phyloP scores from a whole-genome alignment of 1,140 invertebrate species.

The Drosophila pruinosa region DNA sequence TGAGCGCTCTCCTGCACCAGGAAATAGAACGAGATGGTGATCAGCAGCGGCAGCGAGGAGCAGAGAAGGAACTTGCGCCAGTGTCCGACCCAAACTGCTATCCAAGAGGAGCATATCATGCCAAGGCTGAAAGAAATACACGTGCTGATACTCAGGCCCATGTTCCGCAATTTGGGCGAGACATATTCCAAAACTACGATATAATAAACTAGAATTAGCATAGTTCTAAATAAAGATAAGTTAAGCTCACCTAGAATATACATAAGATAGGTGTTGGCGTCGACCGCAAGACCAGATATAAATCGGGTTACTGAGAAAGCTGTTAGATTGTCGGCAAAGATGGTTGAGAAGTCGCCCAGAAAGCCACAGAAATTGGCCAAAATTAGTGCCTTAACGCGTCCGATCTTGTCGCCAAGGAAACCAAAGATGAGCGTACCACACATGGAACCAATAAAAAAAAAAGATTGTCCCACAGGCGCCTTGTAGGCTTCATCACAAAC shows the following conservation, averaged over 20 bases:
- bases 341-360: conserved; percentile 84
- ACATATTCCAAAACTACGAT: conserved; percentile 85
- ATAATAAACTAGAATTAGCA: conserved; percentile 46
- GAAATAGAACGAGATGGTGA: conserved; percentile 82
- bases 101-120: conserved; percentile 84
- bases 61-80: conserved; percentile 84
- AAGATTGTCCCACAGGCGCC: conserved; percentile 84
- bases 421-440: conserved; percentile 84
- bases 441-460: conserved; percentile 86
- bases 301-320: conserved; percentile 84
- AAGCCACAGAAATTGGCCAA: conserved; percentile 84
- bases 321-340: conserved; percentile 81
- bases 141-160: conserved; percentile 84
- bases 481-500: conserved; percentile 85
- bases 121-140: conserved; percentile 84
- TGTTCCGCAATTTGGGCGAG: conserved; percentile 83
- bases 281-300: conserved; percentile 84
- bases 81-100: conserved; percentile 83
- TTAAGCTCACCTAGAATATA: conserved; percentile 84
- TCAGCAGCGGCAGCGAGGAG: conserved; percentile 83
- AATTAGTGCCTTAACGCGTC: conserved; percentile 84
- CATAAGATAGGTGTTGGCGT: conserved; percentile 86
- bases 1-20: conserved; percentile 85
- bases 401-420: conserved; percentile 84
- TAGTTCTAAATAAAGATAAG: background rate